These are phyloP conservation scores for Epinotia bilunana DNA, from an alignment of 2,888 invertebrate genomes.

Conservation along the genomic window DNA sequence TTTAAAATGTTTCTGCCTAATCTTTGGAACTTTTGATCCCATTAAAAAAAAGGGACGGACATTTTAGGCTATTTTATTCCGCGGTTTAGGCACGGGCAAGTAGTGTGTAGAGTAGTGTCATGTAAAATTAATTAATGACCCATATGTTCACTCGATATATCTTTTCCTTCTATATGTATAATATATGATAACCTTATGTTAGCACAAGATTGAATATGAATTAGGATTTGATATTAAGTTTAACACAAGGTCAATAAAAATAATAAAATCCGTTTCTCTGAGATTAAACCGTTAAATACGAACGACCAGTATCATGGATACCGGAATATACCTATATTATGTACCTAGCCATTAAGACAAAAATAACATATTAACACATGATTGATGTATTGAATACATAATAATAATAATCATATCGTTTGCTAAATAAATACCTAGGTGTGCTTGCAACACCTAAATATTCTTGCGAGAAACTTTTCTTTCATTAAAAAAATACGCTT, in stretches of 20 bases:
- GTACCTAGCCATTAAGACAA: background rate
- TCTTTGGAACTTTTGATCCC: too few species aligned
- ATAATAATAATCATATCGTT: background rate
- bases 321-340: background rate
- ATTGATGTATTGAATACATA: background rate
- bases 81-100: too few species aligned
- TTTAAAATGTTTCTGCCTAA: too few species aligned
- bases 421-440: background rate
- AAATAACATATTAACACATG: background rate
- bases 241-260: background rate
- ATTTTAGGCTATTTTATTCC: too few species aligned
- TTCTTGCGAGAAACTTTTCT: background rate
- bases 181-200: background rate
- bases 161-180: background rate
- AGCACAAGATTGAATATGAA: background rate
- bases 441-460: background rate
- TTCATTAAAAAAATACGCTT: constrained; percentile 22
- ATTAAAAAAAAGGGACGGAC: too few species aligned
- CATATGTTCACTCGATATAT: background rate
- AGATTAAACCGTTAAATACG: background rate
- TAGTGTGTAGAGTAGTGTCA: too few species aligned
- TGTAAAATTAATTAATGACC: background rate
- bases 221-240: background rate
- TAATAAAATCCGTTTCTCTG: background rate
- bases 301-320: background rate